Conservation (phyloP, 2,888 invertebrate species). For the Cylindroiulus punctatus region DNA sequence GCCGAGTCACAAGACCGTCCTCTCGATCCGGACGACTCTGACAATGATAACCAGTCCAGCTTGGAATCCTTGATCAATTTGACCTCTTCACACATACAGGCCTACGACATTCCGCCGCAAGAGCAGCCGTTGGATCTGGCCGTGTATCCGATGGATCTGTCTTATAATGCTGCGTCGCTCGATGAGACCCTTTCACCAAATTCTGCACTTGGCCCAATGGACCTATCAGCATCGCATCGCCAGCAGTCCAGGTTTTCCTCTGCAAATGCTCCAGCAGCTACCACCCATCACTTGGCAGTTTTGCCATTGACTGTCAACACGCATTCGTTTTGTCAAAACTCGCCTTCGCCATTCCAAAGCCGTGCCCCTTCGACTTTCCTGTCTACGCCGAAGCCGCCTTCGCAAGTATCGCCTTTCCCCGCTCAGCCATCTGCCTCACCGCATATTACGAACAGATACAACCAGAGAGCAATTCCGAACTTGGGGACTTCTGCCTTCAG, state of each 20-base stretch:
- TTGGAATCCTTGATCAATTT: constrained; percentile 75
- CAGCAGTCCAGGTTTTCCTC: constrained; percentile 54
- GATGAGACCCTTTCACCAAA: constrained; percentile 53
- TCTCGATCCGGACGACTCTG: constrained; percentile 59
- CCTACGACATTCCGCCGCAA: constrained; percentile 58
- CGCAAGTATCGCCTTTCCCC: constrained; percentile 48
- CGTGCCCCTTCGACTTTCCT: constrained; percentile 58
- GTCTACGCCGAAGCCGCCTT: constrained; percentile 57
- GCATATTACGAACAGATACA: background rate
- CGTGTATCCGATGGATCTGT: constrained; percentile 80
- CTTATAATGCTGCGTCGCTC: constrained; percentile 74
- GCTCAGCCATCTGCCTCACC: background rate
- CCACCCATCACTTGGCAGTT: background rate
- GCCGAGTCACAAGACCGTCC: background rate
- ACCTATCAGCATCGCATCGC: constrained; percentile 49
- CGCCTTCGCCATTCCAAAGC: constrained; percentile 58
- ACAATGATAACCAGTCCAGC: constrained; percentile 67
- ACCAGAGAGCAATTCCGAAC: background rate
- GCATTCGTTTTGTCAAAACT: background rate
- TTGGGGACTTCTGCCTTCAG: background rate
- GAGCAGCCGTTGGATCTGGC: constrained; percentile 61
- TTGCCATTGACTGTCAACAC: constrained; percentile 62
- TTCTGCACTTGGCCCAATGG: constrained; percentile 54
- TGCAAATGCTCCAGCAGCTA: constrained; percentile 54
- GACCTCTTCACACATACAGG: constrained; percentile 57